Base-by-base conservation (phyloP, 2,888 invertebrate genomes). In the Archips xylosteana region DNA sequence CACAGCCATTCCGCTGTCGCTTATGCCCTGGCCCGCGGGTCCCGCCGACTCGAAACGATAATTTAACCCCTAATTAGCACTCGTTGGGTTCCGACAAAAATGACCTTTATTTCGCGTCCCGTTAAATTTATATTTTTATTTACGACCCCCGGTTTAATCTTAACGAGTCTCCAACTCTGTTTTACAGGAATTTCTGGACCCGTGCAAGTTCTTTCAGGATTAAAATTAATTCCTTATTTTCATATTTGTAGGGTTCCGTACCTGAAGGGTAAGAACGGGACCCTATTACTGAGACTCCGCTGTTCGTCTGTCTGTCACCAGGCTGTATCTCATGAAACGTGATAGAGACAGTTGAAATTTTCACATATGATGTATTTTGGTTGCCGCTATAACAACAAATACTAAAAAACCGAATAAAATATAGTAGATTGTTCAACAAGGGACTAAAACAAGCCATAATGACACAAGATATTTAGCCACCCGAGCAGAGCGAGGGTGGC, bases 1-100 rank as follows among this genome's bases (percentile, higher is more conserved):
- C 23, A 23, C 23, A 39, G 39, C 3, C 12, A 49, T 6, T 49
- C 49, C 34, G 23, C 23, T 0, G 32, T 2, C 71, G 62, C 81
- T 75, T 47, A 0, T 82, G 13, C 9, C 76, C 82, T 75, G 51
- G 2, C 2, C 79, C 79, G 51, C 79, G 77, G 75, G 76, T 78
- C 80, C 81, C 76, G 76, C 74, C 78, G 83, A 23, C 83, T 86
- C 85, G 83, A 86, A 86, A 85, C 89, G 86, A 90, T 92, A 92
- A 92, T 92, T 92, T 85, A 88, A 85, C 84, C 81, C 78, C 86
- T 92, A 93, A 93, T 93, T 94, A 94, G 92, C 91, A 91, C 88
- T 92, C 89, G 84, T 87, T 87, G 89, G 88, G 83, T 87, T 87
- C 85, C 86, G 83, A 88, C 88, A 88, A 90, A 90, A 92, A 91